Base-by-base conservation (phyloP, 2,888 invertebrate species). In the Lottia gigantea region DNA sequence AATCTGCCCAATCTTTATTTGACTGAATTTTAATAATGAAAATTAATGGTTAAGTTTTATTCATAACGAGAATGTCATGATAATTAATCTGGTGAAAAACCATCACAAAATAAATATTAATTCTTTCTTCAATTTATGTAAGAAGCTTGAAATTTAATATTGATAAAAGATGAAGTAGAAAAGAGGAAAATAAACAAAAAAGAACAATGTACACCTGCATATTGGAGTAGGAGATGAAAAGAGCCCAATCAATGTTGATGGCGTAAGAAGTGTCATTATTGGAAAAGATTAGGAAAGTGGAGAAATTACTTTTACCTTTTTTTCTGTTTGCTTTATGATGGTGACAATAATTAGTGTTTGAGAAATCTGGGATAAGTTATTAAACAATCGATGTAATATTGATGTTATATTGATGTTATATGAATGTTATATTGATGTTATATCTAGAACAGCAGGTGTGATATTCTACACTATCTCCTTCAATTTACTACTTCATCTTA, bases 261-360 rank as follows among this genome's bases (percentile, higher is more conserved):
- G 55, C 55, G 55, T 23, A 55, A 55, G 55, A 55, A 19, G 55
- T 23, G 19, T 19, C 55, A 55, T 55, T 55, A 23, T 55, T 23
- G 12, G 23, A 23, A 23, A 19, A 23, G 23, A 19, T 55, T 23
- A 55, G 23, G 55, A 55, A 55, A 55, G 12, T 19, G 23, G 23
- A 23, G 23, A 55, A 55, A 55, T 55, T 55, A 55, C 19, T 55
- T 7, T 23, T 23, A 23, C 19, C n/a, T 23, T 55, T 55, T 55
- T 55, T 55, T 55, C 55, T 55, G 55, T 55, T 55, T 55, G n/a
- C 23, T 55, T 55, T 23, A 23, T 19, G 55, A 19, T 55, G 23
- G 19, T 55, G 55, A 23, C 19, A 55, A 55, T 55, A 55, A 55
- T 55, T 55, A 55, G 55, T 23, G 19, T 19, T 19, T 14, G 19